These are phyloP conservation scores for Nephrotoma guestfalica DNA, from an alignment of 2,888 invertebrate genomes.

Conservation along the genomic window DNA sequence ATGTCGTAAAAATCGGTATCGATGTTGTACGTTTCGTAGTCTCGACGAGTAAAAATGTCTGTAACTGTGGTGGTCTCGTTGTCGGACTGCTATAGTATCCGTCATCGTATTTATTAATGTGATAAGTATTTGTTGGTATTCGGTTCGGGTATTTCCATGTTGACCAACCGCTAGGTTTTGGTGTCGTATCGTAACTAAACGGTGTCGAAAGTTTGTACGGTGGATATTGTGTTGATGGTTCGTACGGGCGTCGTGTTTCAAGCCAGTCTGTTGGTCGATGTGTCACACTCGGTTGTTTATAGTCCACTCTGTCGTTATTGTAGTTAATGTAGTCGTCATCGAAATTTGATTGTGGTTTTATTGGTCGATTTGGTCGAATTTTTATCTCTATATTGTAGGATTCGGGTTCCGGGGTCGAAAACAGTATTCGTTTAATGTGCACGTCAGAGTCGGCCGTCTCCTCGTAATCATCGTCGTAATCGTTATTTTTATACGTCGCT, in stretches of 20 bases:
- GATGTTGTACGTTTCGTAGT: constrained; percentile 11
- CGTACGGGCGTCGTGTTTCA: constrained; percentile 10
- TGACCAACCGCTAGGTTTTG: not conserved
- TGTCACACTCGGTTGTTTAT: constrained; percentile 15
- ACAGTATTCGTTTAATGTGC: constrained; percentile 21
- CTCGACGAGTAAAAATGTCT: constrained; percentile 9
- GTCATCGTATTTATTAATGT: not conserved
- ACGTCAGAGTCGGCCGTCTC: constrained; percentile 7
- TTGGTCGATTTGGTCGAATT: constrained; percentile 21
- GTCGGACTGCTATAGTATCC: not conserved
- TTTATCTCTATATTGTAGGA: constrained; percentile 32
- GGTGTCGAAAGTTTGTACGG: not conserved
- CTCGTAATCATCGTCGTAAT: not conserved
- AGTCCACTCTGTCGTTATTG: not conserved
- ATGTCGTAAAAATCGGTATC: constrained; percentile 5
- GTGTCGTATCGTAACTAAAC: constrained; percentile 4
- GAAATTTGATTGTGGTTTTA: not conserved
- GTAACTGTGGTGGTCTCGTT: constrained; percentile 1
- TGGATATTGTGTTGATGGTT: constrained; percentile 7
- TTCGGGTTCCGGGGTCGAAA: constrained; percentile 22
- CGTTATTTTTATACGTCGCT: not conserved
- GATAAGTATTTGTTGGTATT: not conserved
- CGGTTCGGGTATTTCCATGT: not conserved
- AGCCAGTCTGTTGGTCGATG: constrained; percentile 8
- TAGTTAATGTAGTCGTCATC: constrained; percentile 1